phyloP scores from a whole-genome alignment of 2,113 vertebrate species.

The Laterallus jamaicensis region DNA sequence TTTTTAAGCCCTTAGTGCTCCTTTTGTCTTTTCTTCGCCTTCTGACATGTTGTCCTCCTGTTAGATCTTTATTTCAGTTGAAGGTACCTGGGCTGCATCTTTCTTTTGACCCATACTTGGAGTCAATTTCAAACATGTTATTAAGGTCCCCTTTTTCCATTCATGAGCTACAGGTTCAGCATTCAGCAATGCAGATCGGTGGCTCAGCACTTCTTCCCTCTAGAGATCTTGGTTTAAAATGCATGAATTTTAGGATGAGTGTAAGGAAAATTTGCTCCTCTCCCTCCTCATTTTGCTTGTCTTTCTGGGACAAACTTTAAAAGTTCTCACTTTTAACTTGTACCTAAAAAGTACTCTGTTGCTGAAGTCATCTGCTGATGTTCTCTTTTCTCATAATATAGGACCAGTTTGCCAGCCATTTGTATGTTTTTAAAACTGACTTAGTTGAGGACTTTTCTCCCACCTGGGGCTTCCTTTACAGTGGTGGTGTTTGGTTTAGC shows the following conservation, averaged over 20 bases:
- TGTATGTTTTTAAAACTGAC: background rate
- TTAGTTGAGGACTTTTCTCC: background rate
- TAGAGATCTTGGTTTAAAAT: slow-evolving; percentile 15
- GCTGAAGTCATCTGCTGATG: background rate
- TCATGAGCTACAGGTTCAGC: background rate
- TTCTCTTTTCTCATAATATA: background rate
- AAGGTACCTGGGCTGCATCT: slow-evolving; percentile 49
- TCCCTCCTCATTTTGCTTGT: background rate
- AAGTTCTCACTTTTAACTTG: slow-evolving; percentile 12
- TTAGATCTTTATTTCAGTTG: slow-evolving; percentile 58
- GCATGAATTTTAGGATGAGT: background rate
- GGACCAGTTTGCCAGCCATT: background rate
- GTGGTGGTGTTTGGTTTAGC: background rate
- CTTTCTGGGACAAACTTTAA: background rate
- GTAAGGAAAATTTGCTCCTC: background rate
- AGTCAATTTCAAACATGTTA: slow-evolving; percentile 27
- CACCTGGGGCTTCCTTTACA: background rate
- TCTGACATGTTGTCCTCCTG: slow-evolving; percentile 35
- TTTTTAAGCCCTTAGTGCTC: slow-evolving; percentile 45
- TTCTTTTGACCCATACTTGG: slow-evolving; percentile 20
- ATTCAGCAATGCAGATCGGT: slow-evolving; percentile 30
- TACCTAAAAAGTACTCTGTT: background rate
- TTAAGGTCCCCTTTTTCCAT: slow-evolving; percentile 33
- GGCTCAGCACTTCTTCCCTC: background rate
- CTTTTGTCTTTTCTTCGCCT: slow-evolving; percentile 55